phyloP scores from a whole-genome alignment of 2,797 vertebrate genomes.

The Cyprinodon diabolis region DNA sequence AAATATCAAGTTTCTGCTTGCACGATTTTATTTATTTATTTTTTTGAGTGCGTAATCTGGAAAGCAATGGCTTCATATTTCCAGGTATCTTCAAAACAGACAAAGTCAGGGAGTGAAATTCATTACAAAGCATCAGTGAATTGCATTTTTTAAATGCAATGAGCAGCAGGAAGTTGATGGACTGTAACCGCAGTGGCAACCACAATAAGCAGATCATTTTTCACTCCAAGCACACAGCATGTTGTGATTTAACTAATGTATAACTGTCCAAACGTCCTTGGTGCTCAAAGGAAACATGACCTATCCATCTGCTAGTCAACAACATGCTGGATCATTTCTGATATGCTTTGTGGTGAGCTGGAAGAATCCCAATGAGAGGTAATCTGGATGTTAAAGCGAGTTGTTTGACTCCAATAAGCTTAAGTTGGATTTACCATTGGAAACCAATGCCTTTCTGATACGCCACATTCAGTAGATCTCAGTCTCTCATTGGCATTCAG shows the following conservation, averaged over 20 bases:
- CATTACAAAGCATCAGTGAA: constrained; percentile 25
- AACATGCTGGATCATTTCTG: neutral
- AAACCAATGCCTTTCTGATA: neutral
- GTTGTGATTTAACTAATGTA: constrained; percentile 42
- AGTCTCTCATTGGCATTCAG: constrained; percentile 19
- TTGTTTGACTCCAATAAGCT: constrained; percentile 15
- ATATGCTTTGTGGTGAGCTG: constrained; percentile 11
- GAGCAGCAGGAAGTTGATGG: constrained; percentile 36
- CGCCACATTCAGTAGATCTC: constrained; percentile 34
- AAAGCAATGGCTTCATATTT: constrained; percentile 9
- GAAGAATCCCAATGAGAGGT: constrained; percentile 19
- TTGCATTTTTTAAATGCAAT: constrained; percentile 9
- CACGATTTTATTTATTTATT: neutral
- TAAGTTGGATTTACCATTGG: constrained; percentile 13
- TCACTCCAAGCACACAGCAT: constrained; percentile 24
- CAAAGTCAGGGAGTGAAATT: neutral
- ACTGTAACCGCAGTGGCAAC: constrained; percentile 36
- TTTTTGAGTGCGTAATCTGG: neutral
- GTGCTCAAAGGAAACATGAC: constrained; percentile 51
- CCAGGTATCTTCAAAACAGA: constrained; percentile 8
- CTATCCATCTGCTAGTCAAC: constrained; percentile 35
- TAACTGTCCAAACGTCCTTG: constrained; percentile 51
- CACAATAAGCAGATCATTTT: constrained; percentile 30
- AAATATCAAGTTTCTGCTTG: neutral
- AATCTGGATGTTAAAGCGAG: constrained; percentile 16